Evolutionary conservation across 2,888 invertebrate species (phyloP).

Genomic region (Cactoblastis cactorum): DNA sequence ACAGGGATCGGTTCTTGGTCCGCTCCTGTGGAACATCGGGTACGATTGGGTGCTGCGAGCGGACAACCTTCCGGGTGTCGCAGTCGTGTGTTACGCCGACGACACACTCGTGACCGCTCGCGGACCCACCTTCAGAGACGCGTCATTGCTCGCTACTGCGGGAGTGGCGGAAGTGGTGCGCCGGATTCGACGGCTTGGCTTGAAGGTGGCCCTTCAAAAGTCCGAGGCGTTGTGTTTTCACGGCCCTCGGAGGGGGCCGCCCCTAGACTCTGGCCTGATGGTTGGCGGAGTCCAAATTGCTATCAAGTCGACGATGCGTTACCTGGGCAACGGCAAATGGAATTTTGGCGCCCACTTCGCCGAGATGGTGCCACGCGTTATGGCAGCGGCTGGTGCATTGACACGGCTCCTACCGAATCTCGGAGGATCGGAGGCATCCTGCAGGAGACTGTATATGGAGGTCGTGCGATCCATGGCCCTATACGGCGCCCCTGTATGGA

Average conservation of each 20-base stretch:
- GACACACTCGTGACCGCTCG: not conserved
- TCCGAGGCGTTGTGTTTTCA: too few relatives aligned
- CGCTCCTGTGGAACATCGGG: too few relatives aligned
- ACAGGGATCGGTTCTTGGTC: not conserved
- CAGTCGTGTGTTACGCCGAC: not conserved
- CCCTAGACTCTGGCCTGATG: not conserved
- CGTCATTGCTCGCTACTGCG: not conserved
- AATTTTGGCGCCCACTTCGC: too few relatives aligned
- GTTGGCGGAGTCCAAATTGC: not conserved
- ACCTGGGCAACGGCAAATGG: too few relatives aligned
- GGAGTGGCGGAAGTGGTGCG: not conserved
- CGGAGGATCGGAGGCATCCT: not conserved
- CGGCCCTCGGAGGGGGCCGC: constrained; percentile 14
- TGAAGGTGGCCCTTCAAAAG: too few relatives aligned
- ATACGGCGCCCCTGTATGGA: not conserved
- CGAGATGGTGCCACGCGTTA: not conserved
- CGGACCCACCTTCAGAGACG: not conserved
- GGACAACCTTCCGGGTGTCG: not conserved
- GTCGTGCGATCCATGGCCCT: too few relatives aligned
- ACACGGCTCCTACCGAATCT: too few relatives aligned
- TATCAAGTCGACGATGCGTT: too few relatives aligned
- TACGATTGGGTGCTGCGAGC: not conserved
- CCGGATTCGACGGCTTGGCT: constrained; percentile 15
- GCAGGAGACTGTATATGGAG: not conserved
- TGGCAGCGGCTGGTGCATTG: not conserved